A percentile compares a stretch with the other conserved stretches of the same genome.
Evolutionary conservation across 92 coral and sea anemone genomes (phyloP).

Genomic region (Epizoanthus stellaris): DNA sequence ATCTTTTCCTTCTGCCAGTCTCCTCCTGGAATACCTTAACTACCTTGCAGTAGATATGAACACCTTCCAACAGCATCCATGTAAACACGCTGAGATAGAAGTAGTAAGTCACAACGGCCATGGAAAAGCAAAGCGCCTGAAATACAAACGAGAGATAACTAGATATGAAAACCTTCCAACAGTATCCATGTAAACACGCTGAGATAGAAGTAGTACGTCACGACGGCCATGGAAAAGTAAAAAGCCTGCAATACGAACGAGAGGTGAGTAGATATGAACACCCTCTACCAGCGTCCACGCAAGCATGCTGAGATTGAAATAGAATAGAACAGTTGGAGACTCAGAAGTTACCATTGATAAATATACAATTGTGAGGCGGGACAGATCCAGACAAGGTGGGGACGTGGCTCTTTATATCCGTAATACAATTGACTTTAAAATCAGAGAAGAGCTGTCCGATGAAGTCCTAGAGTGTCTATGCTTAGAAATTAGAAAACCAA

Average conservation of each 20-base stretch:
- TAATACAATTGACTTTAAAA: background rate
- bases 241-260: background rate
- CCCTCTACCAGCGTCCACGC: no score
- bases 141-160: background rate
- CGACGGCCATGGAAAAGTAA: constrained; percentile 1
- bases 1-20: background rate
- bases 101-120: constrained; percentile 2
- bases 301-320: no score
- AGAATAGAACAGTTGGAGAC: no score
- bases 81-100: constrained; percentile 36
- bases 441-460: constrained; percentile 2
- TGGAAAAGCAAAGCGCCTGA: constrained; percentile 6
- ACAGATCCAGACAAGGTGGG: background rate
- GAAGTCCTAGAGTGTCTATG: background rate
- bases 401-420: constrained; percentile 7
- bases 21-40: constrained; percentile 20
- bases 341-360: no score
- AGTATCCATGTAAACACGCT: constrained; percentile 37
- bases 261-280: no score
- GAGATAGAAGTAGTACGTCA: constrained; percentile 18
- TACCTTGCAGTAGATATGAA: constrained; percentile 27
- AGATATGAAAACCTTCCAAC: constrained; percentile 22
- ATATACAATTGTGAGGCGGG: constrained; percentile 1
- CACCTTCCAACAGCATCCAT: constrained; percentile 32
- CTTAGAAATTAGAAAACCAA: constrained; percentile 11